Evolutionary conservation across 2,888 invertebrate species (phyloP).

Genomic region (Uropetala carovei): DNA sequence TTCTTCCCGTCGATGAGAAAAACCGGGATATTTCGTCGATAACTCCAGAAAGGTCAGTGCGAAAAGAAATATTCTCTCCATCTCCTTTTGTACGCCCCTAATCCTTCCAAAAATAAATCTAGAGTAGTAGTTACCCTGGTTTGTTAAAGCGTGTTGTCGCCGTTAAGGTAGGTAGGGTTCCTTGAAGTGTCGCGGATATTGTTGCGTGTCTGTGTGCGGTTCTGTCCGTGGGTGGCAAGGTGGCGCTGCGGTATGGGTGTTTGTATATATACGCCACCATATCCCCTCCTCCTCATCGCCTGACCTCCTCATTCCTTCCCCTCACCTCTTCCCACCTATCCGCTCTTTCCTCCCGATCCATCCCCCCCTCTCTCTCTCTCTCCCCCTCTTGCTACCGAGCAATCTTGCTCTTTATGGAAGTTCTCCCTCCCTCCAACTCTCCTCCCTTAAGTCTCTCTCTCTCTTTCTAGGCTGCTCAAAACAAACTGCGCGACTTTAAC

Average conservation of each 20-base stretch:
- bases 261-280: constrained; percentile 35
- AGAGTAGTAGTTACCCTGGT: neutral
- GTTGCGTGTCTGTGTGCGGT: neutral
- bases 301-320: neutral
- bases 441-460: neutral
- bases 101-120: neutral
- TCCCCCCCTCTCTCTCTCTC: neutral
- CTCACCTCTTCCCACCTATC: constrained; percentile 35
- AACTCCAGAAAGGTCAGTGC: neutral
- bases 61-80: neutral
- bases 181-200: neutral
- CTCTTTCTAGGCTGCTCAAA: constrained; percentile 61
- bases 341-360: neutral
- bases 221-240: constrained; percentile 40
- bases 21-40: neutral
- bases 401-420: constrained; percentile 31
- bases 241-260: constrained; percentile 33
- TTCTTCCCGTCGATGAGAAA: neutral
- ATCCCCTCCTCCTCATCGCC: constrained; percentile 8
- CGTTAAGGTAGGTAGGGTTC: neutral
- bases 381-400: neutral
- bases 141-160: too few species aligned
- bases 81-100: neutral
- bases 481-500: constrained; percentile 38
- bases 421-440: neutral